These are phyloP conservation scores for Drosophila maculinotata DNA, from an alignment of 2,888 invertebrate genomes.

Conservation along the genomic window DNA sequence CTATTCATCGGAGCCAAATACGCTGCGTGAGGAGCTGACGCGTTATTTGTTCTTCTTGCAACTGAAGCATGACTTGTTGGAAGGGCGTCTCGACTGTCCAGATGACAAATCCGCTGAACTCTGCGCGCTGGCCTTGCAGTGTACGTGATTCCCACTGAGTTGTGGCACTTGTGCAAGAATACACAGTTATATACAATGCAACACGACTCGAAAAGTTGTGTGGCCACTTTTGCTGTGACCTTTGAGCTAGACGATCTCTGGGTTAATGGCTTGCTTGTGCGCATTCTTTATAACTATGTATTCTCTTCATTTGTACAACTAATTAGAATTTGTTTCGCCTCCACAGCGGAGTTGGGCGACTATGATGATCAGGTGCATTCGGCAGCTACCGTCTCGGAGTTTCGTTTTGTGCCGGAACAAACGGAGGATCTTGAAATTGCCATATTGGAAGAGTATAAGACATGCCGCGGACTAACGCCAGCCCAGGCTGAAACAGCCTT, in stretches of 20 bases:
- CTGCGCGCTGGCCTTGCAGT: slow-evolving; percentile 96
- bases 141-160: slow-evolving; percentile 86
- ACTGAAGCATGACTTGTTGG: slow-evolving; percentile 97
- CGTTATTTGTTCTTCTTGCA: slow-evolving; percentile 99
- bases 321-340: neutral
- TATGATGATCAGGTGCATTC: slow-evolving; percentile 96
- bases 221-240: slow-evolving; percentile 39
- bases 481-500: slow-evolving; percentile 98
- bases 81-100: slow-evolving; percentile 95
- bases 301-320: neutral
- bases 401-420: slow-evolving; percentile 98
- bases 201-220: slow-evolving; percentile 20
- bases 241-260: slow-evolving; percentile 15
- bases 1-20: slow-evolving; percentile 99
- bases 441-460: slow-evolving; percentile 96
- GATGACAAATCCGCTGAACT: slow-evolving; percentile 95
- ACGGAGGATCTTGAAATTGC: slow-evolving; percentile 98
- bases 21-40: slow-evolving; percentile 97
- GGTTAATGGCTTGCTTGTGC: slow-evolving; percentile 28
- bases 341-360: slow-evolving; percentile 97
- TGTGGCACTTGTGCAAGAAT: slow-evolving; percentile 30
- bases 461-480: slow-evolving; percentile 94
- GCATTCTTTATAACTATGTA: slow-evolving; percentile 17
- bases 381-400: slow-evolving; percentile 98
- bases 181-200: slow-evolving; percentile 39